Evolutionary conservation across 2,888 invertebrate species (phyloP), one percentile per base, ranked within the genome.

Genomic region (Napeogenes sylphis): DNA sequence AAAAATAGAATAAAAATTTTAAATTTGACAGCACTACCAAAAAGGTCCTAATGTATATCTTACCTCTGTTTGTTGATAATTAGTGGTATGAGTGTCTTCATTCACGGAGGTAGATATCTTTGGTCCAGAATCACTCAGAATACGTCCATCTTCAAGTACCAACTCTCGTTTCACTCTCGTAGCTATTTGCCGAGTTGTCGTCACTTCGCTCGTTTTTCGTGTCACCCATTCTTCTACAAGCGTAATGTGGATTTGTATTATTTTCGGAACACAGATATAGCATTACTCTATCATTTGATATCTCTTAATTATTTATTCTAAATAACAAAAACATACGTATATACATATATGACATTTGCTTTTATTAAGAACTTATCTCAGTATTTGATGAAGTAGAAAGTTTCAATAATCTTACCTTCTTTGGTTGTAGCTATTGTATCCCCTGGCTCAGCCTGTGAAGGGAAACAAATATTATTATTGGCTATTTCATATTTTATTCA

Each of bases 191-290:
- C 96, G 94, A 64, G 96, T 97, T 70, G 97, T 97, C 71, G 95
- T 95, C 79, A 97, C 93, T 87, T 97, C 97, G 74, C 95, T 95
- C 87, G 96, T 96, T 89, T 96, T 96, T 81, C 95, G 94, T 75
- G 96, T 97, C 84, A 97, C 94, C 96, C 96, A 96, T 94, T 97
- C 97, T 91, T 97, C 97, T 97, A 93, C 63, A 92, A 92, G 61
- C 30, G 13, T 14, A 21, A 46, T 55, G 2, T 21, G 21, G 45
- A 14, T 56, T n/a, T 35, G 33, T 13, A 42, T 21, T 21, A 14
- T 42, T 33, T 21, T 45, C 30, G 5, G 13, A 46, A 47, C 5
- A 30, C 4, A 21, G 21, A 21, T 21, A 21, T 21, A 21, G 21
- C 21, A 21, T 21, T 21, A 21, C 21, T 21, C 21, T 21, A 21